These are phyloP conservation scores for Apodemia zela DNA, from an alignment of 2,888 invertebrate species.

Conservation along the genomic window DNA sequence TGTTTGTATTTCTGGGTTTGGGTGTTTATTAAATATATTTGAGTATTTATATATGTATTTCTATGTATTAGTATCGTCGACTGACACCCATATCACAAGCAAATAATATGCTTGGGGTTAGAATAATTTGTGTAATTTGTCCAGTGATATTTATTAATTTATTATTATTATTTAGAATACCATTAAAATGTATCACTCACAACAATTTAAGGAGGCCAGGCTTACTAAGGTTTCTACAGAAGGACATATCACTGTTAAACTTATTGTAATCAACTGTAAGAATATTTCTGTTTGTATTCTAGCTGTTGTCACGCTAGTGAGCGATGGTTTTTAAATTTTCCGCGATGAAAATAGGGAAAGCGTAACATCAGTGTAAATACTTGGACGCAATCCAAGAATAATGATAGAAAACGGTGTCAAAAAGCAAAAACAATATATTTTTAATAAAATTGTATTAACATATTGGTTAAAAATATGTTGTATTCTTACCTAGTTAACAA, in stretches of 20 bases:
- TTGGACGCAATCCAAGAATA: slow-evolving; percentile 70
- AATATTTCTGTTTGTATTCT: slow-evolving; percentile 73
- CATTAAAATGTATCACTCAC: too few relatives aligned
- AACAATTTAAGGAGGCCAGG: not conserved
- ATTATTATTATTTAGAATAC: too few relatives aligned
- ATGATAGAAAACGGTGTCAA: slow-evolving; percentile 63
- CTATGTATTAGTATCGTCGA: too few relatives aligned
- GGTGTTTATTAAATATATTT: too few relatives aligned
- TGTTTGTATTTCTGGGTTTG: too few relatives aligned
- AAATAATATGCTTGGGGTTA: too few relatives aligned
- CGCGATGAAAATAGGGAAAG: slow-evolving; percentile 78
- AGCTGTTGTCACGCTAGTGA: slow-evolving; percentile 76
- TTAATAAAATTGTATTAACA: slow-evolving; percentile 7
- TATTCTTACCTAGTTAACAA: not conserved
- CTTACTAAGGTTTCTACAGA: not conserved
- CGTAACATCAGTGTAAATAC: slow-evolving; percentile 69
- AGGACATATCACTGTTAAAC: slow-evolving; percentile 32
- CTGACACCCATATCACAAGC: too few relatives aligned
- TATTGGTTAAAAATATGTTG: slow-evolving; percentile 27
- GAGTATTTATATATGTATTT: too few relatives aligned
- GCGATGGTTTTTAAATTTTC: slow-evolving; percentile 79
- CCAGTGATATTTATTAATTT: too few relatives aligned
- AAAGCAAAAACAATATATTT: slow-evolving; percentile 24
- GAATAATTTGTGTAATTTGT: too few relatives aligned
- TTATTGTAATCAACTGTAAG: slow-evolving; percentile 75